phyloP scores from a whole-genome alignment of 2,888 invertebrate genomes.

The Lobophora halterata region DNA sequence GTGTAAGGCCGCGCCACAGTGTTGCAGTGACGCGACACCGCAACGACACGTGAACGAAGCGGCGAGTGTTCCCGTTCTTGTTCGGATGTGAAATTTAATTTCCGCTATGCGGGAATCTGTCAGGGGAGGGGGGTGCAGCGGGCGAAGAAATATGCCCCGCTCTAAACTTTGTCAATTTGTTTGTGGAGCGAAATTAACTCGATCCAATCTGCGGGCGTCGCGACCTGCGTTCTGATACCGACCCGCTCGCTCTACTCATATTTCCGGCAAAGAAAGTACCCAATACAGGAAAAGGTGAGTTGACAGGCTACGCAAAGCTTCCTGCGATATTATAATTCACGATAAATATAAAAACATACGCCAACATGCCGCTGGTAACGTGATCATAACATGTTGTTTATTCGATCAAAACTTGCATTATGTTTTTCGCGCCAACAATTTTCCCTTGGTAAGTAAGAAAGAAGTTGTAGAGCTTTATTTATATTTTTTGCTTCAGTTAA shows the following conservation, averaged over 20 bases:
- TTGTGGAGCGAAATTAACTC: constrained; percentile 81
- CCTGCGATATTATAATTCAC: constrained; percentile 26
- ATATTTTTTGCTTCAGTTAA: constrained; percentile 22
- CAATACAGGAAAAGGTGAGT: constrained; percentile 52
- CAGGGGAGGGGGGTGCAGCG: constrained; percentile 47
- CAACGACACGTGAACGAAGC: constrained; percentile 66
- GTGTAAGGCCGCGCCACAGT: constrained; percentile 29
- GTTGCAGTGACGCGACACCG: too few relatives aligned
- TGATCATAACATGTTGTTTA: constrained; percentile 36
- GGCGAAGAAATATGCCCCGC: constrained; percentile 79
- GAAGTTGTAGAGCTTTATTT: constrained; percentile 17
- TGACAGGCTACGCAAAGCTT: constrained; percentile 33
- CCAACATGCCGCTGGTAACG: constrained; percentile 31
- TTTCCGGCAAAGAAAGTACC: constrained; percentile 54
- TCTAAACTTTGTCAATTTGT: constrained; percentile 81
- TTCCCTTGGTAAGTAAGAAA: constrained; percentile 21
- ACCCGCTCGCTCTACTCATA: constrained; percentile 55
- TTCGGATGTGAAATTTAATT: constrained; percentile 81
- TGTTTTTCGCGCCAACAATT: constrained; percentile 34
- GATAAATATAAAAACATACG: constrained; percentile 32
- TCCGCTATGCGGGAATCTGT: constrained; percentile 76
- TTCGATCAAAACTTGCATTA: constrained; percentile 35
- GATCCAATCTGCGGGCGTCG: constrained; percentile 76
- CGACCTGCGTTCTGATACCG: constrained; percentile 66
- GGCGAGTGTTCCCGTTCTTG: constrained; percentile 69